These are phyloP conservation scores for Mormyrus lacerda DNA, from an alignment of 2,113 vertebrate species.

Conservation along the genomic window DNA sequence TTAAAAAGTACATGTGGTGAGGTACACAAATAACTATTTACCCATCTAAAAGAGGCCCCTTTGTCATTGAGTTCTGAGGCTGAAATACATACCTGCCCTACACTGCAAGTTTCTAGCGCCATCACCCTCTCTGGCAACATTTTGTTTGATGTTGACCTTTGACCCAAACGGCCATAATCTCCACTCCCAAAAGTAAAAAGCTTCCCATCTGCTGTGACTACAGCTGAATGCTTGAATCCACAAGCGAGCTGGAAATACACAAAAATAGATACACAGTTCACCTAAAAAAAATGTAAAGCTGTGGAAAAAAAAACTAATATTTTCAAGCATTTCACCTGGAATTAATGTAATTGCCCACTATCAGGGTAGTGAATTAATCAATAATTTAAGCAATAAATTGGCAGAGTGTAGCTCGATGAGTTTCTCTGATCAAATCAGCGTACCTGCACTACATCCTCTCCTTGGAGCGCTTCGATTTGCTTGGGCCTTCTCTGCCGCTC, in stretches of 20 bases:
- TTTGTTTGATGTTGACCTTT: slow-evolving; percentile 68
- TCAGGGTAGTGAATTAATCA: not conserved
- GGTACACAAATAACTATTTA: not conserved
- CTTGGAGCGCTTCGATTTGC: slow-evolving; percentile 67
- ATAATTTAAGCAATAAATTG: not conserved
- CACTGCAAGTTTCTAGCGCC: slow-evolving; percentile 61
- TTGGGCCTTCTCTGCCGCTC: slow-evolving; percentile 69
- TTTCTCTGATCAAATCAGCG: not conserved
- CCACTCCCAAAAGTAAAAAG: slow-evolving; percentile 70
- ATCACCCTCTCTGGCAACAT: slow-evolving; percentile 67
- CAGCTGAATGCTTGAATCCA: slow-evolving; percentile 68
- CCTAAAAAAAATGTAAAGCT: not conserved
- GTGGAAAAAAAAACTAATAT: not conserved
- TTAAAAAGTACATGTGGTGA: not conserved
- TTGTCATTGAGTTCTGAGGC: not conserved
- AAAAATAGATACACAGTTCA: not conserved
- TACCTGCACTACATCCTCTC: slow-evolving; percentile 70
- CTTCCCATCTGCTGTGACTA: slow-evolving; percentile 67
- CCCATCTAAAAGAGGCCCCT: not conserved
- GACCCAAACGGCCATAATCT: slow-evolving; percentile 68
- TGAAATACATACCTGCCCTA: slow-evolving; percentile 35
- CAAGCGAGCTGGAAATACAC: slow-evolving; percentile 54
- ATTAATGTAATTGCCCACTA: not conserved
- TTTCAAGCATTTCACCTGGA: not conserved
- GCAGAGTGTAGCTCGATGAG: not conserved